These are phyloP conservation scores for Pogonophryne albipinna DNA, from an alignment of 2,797 vertebrate species.

Conservation along the genomic window DNA sequence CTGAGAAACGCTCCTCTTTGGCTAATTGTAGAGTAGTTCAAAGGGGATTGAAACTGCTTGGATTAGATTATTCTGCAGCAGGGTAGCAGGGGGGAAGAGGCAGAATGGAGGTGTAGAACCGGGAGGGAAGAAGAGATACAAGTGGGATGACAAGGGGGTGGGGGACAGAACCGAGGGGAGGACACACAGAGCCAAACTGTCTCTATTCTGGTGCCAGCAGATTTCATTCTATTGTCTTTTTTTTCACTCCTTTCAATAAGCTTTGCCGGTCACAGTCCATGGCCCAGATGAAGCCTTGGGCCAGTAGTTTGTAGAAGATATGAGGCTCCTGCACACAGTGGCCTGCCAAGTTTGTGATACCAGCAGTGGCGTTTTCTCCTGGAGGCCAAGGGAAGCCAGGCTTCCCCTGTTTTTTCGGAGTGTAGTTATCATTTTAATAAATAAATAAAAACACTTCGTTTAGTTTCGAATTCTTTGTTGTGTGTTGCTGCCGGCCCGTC, in stretches of 20 bases:
- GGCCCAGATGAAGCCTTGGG: slow-evolving; percentile 71
- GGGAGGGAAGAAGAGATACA: slow-evolving; percentile 33
- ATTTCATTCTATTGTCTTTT: slow-evolving; percentile 76
- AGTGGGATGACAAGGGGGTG: slow-evolving; percentile 53
- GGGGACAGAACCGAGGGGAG: slow-evolving; percentile 56
- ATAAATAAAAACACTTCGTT: no score
- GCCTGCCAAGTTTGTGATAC: slow-evolving; percentile 62
- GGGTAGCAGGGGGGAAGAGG: slow-evolving; percentile 15
- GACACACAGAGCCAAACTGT: slow-evolving; percentile 61
- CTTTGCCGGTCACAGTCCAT: slow-evolving; percentile 67
- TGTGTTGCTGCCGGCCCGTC: no score
- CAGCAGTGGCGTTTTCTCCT: no score
- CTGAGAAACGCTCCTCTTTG: slow-evolving; percentile 49
- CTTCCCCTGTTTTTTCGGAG: no score
- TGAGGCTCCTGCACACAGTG: slow-evolving; percentile 35
- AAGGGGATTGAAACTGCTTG: slow-evolving; percentile 59
- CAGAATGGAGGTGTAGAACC: slow-evolving; percentile 33
- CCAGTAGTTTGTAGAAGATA: slow-evolving; percentile 72
- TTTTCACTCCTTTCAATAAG: slow-evolving; percentile 33
- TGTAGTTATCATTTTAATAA: no score
- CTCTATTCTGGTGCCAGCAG: slow-evolving; percentile 66
- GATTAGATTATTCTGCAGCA: slow-evolving; percentile 62
- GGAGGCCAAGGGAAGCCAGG: no score
- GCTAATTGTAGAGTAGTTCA: slow-evolving; percentile 65
- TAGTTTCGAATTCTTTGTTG: no score